phyloP scores from a whole-genome alignment of 2,797 vertebrate species.

The Ptychadena robeensis region DNA sequence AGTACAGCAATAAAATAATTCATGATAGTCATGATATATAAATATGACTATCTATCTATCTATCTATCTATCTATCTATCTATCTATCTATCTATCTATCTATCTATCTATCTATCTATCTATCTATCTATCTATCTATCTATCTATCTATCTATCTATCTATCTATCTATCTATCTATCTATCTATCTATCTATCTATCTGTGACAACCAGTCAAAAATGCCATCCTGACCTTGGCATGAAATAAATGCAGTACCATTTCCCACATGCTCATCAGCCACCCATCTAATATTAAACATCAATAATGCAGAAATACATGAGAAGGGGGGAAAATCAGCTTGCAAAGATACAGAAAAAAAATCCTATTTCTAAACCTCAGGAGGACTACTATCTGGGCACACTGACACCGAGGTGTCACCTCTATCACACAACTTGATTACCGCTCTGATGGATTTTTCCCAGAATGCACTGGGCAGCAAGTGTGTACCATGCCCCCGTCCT shows the following conservation, averaged over 20 bases:
- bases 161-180: too few species aligned
- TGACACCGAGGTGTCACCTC: constrained; percentile 54
- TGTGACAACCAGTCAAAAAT: neutral
- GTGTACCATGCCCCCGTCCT: constrained; percentile 8
- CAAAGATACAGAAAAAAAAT: constrained; percentile 24
- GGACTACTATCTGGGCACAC: constrained; percentile 15
- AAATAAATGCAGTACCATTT: neutral
- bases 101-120: too few species aligned
- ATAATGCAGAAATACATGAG: neutral
- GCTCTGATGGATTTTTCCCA: constrained; percentile 56
- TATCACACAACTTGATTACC: constrained; percentile 53
- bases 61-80: too few species aligned
- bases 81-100: too few species aligned
- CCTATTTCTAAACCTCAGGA: constrained; percentile 7
- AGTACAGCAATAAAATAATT: too few species aligned
- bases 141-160: too few species aligned
- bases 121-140: too few species aligned
- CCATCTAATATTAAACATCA: neutral
- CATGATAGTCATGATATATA: too few species aligned
- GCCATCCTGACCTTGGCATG: neutral
- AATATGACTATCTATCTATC: too few species aligned
- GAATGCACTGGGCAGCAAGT: constrained; percentile 8
- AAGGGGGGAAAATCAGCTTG: neutral
- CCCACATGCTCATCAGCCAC: neutral
- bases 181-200: too few species aligned